Conservation (phyloP, 2,113 vertebrate species). For the human region GRCh38 chr6:158835501-158836000, state of each 20-base stretch:
- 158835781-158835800: not conserved
- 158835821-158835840: too few relatives aligned
- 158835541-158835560: not conserved
- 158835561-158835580: not conserved
- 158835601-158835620: not conserved
- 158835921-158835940: not conserved
- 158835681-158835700: not conserved
- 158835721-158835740: not conserved
- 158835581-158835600: not conserved
- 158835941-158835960: not conserved
- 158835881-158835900: fast-evolving
- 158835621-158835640: not conserved
- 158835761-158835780: not conserved
- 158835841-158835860: not conserved
- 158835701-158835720: fast-evolving
- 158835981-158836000: not conserved
- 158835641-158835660: not conserved
- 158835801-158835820: not conserved
- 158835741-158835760: not conserved
- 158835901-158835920: not conserved
- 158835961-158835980: not conserved
- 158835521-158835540: not conserved
- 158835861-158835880: not conserved
- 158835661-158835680: not conserved
- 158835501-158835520: not conserved